phyloP scores from a whole-genome alignment of 2,113 vertebrate species.

The Epinephelus moara region DNA sequence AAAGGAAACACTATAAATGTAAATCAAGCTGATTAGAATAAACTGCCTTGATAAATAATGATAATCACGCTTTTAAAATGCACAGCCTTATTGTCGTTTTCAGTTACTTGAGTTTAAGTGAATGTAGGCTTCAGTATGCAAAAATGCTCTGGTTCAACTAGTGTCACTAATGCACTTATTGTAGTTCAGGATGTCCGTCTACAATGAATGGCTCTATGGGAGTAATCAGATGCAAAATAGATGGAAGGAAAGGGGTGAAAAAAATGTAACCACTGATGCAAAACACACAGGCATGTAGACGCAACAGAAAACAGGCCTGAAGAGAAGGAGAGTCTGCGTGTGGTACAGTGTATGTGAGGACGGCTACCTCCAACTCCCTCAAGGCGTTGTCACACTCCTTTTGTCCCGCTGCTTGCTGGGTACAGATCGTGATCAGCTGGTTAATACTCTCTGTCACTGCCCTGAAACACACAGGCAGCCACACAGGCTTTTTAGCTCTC shows the following conservation, averaged over 20 bases:
- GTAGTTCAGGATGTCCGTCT: constrained; percentile 1
- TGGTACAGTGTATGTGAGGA: constrained; percentile 35
- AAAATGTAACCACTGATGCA: background rate
- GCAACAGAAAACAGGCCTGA: constrained; percentile 16
- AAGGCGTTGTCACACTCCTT: constrained; percentile 99
- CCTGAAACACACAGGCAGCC: constrained; percentile 83
- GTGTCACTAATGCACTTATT: constrained; percentile 6
- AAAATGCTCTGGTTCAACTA: constrained; percentile 13
- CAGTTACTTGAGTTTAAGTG: constrained; percentile 9
- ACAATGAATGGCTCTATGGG: constrained; percentile 8
- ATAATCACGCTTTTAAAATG: constrained; percentile 24
- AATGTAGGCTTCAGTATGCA: constrained; percentile 12
- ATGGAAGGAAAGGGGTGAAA: constrained; percentile 3
- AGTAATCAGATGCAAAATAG: constrained; percentile 18
- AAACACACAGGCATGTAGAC: constrained; percentile 19
- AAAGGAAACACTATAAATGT: constrained; percentile 30
- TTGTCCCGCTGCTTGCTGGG: constrained; percentile 98
- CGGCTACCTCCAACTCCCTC: constrained; percentile 94
- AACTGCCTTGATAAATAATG: constrained; percentile 13
- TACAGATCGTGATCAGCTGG: constrained; percentile 97
- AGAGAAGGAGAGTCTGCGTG: background rate
- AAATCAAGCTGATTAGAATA: constrained; percentile 24
- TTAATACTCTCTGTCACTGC: constrained; percentile 99
- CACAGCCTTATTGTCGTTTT: constrained; percentile 16
- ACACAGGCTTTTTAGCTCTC: constrained; percentile 54